Percentiles rank a stretch among this genome's conserved stretches.
phyloP scores from a whole-genome alignment of 2,888 invertebrate genomes.

The Syrphus vitripennis region DNA sequence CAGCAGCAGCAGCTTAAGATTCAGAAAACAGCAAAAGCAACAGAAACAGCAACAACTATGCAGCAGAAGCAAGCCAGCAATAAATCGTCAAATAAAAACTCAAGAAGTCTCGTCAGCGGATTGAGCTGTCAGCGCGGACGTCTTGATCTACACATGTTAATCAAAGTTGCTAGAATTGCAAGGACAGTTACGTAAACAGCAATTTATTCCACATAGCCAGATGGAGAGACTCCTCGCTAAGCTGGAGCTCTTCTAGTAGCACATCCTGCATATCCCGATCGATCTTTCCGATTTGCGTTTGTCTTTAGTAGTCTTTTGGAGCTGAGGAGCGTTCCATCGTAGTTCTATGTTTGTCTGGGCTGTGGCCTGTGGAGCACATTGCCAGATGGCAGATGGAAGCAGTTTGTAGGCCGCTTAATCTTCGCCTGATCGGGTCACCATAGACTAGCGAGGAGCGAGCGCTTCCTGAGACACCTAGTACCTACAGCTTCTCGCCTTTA shows the following conservation, averaged over 20 bases:
- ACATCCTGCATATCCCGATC: slow-evolving; percentile 68
- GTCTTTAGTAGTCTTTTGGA: slow-evolving; percentile 29
- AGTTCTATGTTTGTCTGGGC: background rate
- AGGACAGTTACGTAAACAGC: slow-evolving; percentile 70
- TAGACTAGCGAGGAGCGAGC: slow-evolving; percentile 28
- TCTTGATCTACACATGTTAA: slow-evolving; percentile 71
- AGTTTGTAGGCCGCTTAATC: slow-evolving; percentile 69
- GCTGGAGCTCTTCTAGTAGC: slow-evolving; percentile 12
- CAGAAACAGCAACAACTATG: background rate
- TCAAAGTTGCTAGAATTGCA: slow-evolving; percentile 69
- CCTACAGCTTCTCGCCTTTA: slow-evolving; percentile 54
- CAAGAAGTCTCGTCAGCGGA: slow-evolving; percentile 64
- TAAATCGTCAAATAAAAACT: slow-evolving; percentile 70
- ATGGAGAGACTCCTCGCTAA: slow-evolving; percentile 20
- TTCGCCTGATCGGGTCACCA: slow-evolving; percentile 68
- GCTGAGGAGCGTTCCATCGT: background rate
- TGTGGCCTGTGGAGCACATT: slow-evolving; percentile 14
- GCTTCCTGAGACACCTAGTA: slow-evolving; percentile 42
- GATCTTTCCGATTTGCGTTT: slow-evolving; percentile 64
- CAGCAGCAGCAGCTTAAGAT: background rate
- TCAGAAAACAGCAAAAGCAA: background rate
- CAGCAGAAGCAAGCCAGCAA: slow-evolving; percentile 38
- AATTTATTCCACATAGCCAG: slow-evolving; percentile 60
- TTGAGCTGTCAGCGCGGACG: slow-evolving; percentile 70
- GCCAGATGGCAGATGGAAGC: slow-evolving; percentile 65